These are phyloP conservation scores for Echinometra lucunter DNA, from an alignment of 53 echinoderm and acorn worm species.

Conservation along the genomic window DNA sequence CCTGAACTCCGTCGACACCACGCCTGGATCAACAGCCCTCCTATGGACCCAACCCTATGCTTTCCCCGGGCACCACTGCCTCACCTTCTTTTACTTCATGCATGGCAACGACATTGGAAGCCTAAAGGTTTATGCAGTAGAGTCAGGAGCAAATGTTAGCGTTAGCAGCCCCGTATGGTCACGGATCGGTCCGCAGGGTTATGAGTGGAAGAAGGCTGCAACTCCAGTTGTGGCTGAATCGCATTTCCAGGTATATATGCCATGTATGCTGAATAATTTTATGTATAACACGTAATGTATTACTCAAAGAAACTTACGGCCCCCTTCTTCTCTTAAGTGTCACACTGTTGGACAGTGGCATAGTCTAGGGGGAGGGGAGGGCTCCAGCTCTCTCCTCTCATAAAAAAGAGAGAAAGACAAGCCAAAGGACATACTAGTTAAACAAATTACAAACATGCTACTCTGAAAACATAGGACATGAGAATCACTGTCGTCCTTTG, in stretches of 20 bases:
- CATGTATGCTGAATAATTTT: too few species aligned
- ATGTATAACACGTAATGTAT: neutral
- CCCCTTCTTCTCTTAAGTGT: neutral
- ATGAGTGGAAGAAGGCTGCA: constrained; percentile 11
- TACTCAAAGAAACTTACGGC: neutral
- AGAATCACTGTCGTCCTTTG: too few species aligned
- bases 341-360: too few species aligned
- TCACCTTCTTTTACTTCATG: constrained; percentile 31
- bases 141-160: neutral
- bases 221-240: neutral
- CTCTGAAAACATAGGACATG: too few species aligned
- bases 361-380: too few species aligned
- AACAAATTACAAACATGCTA: too few species aligned
- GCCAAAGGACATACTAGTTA: too few species aligned
- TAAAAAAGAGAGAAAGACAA: too few species aligned
- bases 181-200: constrained; percentile 1
- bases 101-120: constrained; percentile 28
- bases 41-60: constrained; percentile 13
- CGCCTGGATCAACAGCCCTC: neutral
- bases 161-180: constrained; percentile 8
- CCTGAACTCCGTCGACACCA: neutral
- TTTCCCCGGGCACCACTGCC: constrained; percentile 29
- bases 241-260: constrained; percentile 16
- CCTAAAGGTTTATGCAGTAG: neutral
- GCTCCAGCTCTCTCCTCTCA: too few species aligned